phyloP scores from a whole-genome alignment of 2,113 vertebrate species.

The Mesitornis unicolor region DNA sequence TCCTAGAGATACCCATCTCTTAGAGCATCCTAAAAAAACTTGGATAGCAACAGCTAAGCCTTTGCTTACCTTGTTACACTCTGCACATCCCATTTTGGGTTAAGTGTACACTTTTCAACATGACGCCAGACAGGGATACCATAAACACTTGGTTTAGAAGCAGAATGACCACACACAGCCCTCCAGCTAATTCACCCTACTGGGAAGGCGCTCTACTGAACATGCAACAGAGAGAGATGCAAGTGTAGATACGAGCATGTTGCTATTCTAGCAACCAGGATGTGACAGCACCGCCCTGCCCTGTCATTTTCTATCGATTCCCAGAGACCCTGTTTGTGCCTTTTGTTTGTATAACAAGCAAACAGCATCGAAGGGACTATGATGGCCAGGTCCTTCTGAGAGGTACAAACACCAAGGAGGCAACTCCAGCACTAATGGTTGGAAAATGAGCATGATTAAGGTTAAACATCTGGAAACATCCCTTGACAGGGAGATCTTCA shows the following conservation, averaged over 20 bases:
- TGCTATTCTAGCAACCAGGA: background rate
- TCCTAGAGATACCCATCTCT: background rate
- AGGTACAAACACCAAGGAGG: background rate
- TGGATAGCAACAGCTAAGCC: background rate
- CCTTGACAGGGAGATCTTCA: constrained; percentile 23
- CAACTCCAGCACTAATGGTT: background rate
- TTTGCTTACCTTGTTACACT: rapidly evolving
- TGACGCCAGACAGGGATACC: background rate
- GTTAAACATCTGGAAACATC: constrained; percentile 52
- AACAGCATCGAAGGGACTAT: background rate
- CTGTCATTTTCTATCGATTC: background rate
- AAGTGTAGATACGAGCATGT: rapidly evolving
- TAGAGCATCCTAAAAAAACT: background rate
- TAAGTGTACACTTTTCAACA: background rate
- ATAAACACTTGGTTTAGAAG: background rate
- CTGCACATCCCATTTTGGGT: background rate
- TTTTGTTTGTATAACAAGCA: background rate
- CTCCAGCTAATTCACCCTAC: background rate
- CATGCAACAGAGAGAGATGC: background rate
- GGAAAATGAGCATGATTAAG: constrained; percentile 51
- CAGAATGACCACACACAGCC: background rate
- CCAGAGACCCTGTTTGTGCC: background rate
- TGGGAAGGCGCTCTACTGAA: background rate
- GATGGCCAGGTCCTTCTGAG: background rate
- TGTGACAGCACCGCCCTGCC: background rate